Percentiles rank a stretch among this genome's conserved stretches.
Conservation (phyloP, 2,113 vertebrate species). For the Trogon surrucura region DNA sequence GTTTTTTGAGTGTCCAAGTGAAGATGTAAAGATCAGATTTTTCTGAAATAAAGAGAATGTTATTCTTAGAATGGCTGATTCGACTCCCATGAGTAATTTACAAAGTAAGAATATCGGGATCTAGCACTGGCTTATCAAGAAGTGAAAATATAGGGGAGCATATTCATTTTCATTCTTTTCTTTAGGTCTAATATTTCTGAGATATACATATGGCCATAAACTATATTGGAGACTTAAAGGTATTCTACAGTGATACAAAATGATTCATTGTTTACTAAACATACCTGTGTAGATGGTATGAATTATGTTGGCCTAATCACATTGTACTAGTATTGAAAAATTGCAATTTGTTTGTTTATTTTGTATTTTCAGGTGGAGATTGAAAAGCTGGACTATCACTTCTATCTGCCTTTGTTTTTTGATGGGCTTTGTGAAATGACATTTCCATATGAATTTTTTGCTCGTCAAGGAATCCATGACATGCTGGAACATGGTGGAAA, state of each 20-base stretch:
- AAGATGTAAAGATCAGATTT: not conserved
- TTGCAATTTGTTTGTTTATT: not conserved
- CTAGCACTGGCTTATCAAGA: not conserved
- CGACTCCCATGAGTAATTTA: not conserved
- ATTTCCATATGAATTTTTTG: slow-evolving; percentile 93
- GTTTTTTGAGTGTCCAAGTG: not conserved
- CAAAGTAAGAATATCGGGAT: not conserved
- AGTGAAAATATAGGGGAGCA: not conserved
- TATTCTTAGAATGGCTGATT: not conserved
- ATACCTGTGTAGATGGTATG: not conserved
- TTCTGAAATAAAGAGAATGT: not conserved
- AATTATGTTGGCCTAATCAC: not conserved
- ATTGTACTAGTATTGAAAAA: not conserved
- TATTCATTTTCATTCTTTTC: not conserved
- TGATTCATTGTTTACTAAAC: not conserved
- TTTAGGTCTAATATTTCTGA: not conserved
- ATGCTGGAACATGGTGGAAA: slow-evolving; percentile 91
- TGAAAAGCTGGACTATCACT: slow-evolving; percentile 91
- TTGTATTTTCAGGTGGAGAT: slow-evolving; percentile 85
- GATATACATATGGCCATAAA: not conserved
- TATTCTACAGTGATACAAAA: not conserved
- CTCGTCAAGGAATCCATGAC: slow-evolving; percentile 92
- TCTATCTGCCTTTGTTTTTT: slow-evolving; percentile 92
- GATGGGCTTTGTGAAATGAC: slow-evolving; percentile 90
- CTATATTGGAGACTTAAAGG: not conserved